Evolutionary conservation across 1,140 invertebrate genomes (phyloP), one percentile per base, ranked within the genome.

Genomic region (Laupala kohalensis): DNA sequence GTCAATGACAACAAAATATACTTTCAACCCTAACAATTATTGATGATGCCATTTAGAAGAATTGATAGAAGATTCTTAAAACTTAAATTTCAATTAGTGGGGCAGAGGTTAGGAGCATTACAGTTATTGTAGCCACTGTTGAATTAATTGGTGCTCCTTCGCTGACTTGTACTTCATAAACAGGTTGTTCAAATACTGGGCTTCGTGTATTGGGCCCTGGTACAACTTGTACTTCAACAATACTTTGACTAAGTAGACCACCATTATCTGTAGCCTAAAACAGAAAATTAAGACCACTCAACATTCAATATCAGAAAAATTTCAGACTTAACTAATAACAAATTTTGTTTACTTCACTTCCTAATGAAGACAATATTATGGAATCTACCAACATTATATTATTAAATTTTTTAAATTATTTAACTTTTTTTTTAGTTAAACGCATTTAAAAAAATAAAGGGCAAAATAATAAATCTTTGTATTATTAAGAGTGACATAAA

Each of bases 111-210:
- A n/a, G 1, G 23, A 29, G n/a, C 25, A 64, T 67, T 81, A 86
- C 87, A 69, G 80, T 81, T 64, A 89, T 83, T 6, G 88, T 89
- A 0, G 89, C 88, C 2, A 94, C 90, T 1, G 92, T 91, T 3
- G 92, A 91, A 76, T 93, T 92, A 73, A 94, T 89, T 6, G 91
- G 88, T 2, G 92, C 92, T 19, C 92, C 92, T 79, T 95, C 93
- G 74, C 92, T 94, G 5, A 95, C 90, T 76, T 92, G 90, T 1
- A 92, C 91, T 78, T 93, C 91, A 78, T 95, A 95, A 6, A 90
- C 85, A 24, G 86, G 81, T 73, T 92, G 88, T 6, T 88, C 84
- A 78, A 95, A 96, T 64, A 90, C 85, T 0, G 94, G 94, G 5
- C 92, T 89, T 71, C 90, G 86, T 0, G 91, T 91, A 77, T 96